Evolutionary conservation across 2,797 vertebrate genomes (phyloP), one percentile per base, ranked within the genome.

Genomic region (Betta splendens): DNA sequence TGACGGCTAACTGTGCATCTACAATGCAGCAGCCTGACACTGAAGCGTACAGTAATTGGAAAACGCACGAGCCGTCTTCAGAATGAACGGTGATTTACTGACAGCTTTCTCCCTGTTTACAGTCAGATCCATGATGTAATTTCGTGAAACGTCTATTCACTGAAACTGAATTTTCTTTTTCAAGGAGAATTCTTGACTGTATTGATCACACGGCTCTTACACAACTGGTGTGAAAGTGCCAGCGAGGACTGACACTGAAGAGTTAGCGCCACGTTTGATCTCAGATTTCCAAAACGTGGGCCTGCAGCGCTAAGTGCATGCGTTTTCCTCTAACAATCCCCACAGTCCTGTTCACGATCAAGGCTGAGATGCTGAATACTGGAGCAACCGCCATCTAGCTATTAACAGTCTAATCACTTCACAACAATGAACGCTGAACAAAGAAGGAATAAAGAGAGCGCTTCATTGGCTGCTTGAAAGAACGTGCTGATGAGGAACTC

Each of bases 161-260:
- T 63, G 32, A 72, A 82, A 69, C 60, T 58, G 62, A 70, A 48
- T 68, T 50, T 67, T 59, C 25, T 51, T 42, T 80, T 83, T 83
- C 78, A 87, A 85, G 81, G 75, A 75, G 80, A 85, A 82, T 81
- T 72, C 47, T 64, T 74, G 64, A 76, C 69, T 61, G 26, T 67
- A 61, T 78, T 78, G 80, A 83, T 84, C 78, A 80, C 40, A 77
- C 77, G 69, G 59, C 64, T 71, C 56, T 76, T 42, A 73, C 73
- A 69, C 10, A 68, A 77, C 82, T 60, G 12, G 10, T 36, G 57
- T 72, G 43, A 69, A 60, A 36, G 73, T 78, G 66, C 58, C 67
- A 18, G 56, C 63, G 64, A 60, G 47, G 56, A 60, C 69, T 66
- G 70, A 75, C 82, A 72, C 42, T 42, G 62, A 64, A 63, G 59